These are phyloP conservation scores for Achlya flavicornis DNA, from an alignment of 2,888 invertebrate species.

Conservation along the genomic window DNA sequence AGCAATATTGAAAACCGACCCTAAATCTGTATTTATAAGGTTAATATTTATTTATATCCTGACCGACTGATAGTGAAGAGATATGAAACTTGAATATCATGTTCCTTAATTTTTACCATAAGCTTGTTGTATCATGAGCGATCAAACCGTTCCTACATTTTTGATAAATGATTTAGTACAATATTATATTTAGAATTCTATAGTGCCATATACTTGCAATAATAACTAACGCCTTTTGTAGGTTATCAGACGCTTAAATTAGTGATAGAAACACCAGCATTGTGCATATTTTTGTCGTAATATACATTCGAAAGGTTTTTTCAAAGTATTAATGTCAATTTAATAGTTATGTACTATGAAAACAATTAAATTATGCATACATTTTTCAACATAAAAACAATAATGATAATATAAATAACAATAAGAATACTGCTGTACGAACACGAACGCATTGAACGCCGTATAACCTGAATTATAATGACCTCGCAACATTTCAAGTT, in stretches of 20 bases:
- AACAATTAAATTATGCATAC: background rate
- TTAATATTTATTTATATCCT: background rate
- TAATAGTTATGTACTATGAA: background rate
- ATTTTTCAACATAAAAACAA: too few relatives aligned
- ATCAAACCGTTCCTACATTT: slow-evolving; percentile 6
- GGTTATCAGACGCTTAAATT: background rate
- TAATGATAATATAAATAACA: too few relatives aligned
- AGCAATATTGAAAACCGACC: slow-evolving; percentile 14
- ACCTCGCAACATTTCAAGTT: too few relatives aligned
- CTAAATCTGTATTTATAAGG: background rate
- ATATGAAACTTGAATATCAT: background rate
- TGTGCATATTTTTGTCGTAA: background rate
- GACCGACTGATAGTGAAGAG: background rate
- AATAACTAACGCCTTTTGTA: background rate
- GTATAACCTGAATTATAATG: too few relatives aligned
- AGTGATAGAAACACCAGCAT: background rate
- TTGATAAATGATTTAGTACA: slow-evolving; percentile 5
- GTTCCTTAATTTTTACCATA: background rate
- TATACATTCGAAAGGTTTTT: background rate
- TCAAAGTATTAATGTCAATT: background rate
- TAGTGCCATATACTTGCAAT: background rate
- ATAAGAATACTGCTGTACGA: too few relatives aligned
- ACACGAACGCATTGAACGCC: too few relatives aligned
- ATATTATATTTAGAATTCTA: background rate
- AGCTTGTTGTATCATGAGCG: background rate